Evolutionary conservation across 2,113 vertebrate species (phyloP), one percentile per base, ranked within the genome.

Genomic region (Hucho hucho): DNA sequence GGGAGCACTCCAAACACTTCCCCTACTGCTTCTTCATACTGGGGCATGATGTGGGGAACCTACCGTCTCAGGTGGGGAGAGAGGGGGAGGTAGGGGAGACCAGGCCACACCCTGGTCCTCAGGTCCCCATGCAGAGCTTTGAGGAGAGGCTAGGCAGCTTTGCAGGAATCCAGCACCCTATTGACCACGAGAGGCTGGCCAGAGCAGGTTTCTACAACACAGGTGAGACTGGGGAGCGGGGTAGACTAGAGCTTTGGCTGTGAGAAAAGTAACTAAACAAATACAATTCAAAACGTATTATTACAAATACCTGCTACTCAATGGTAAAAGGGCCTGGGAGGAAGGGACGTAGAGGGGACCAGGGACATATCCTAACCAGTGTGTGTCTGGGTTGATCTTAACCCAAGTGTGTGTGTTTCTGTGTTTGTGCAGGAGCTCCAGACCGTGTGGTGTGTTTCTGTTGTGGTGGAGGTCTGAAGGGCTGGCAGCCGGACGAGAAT

Each of bases 151-250:
- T 97, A 46, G 66, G 81, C 58, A 97, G 94, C 13, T 98, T 98
- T 89, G 79, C 79, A 4, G 83, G 76, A 4, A 90, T 92, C 87
- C 83, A 61, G 22, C 96, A 95, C 86, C 89, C 93, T 1, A 71
- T 96, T 81, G 87, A 92, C 84, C 94, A 85, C 22, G 94, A 94
- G 76, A 87, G 79, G 59, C 94, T 99, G 73, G 96, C 97, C 78
- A 92, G 87, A 92, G 97, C 98, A 83, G 98, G 98, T 56, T 98
- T 99, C 90, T 97, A 96, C 88, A 96, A 93, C 75, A 77, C 59
- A 92, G 97, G 98, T 99, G 93, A 22, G 74, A 43, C 37, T n/a
- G 9, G 9, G n/a, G 16, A 22, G 37, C 3, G 37, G 37, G 37
- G 37, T 43, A 43, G 9, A 43, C 9, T 43, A 24, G n/a, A 64